A percentile compares a stretch with the other conserved stretches of the same genome.
Conservation (phyloP, 2,113 vertebrate genomes). For the Erinaceus europaeus region DNA sequence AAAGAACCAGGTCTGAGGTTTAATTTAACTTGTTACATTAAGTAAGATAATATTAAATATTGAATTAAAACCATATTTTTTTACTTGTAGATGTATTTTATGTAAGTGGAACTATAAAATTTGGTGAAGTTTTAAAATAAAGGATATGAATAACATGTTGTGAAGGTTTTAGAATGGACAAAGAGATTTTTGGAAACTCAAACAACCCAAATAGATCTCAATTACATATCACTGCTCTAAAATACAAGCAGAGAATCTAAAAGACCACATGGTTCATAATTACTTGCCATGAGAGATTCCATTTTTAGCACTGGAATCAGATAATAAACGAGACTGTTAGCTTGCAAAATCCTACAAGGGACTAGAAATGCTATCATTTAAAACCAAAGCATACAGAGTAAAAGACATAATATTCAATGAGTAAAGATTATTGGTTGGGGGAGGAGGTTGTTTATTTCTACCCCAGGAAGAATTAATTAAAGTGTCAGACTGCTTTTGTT, state of each 20-base stretch:
- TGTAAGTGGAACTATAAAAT: not conserved
- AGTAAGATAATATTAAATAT: conserved; percentile 16
- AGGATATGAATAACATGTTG: not conserved
- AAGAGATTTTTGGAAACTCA: not conserved
- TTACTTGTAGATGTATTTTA: not conserved
- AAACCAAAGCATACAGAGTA: conserved; percentile 29
- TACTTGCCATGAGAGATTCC: not conserved
- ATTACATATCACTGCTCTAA: not conserved
- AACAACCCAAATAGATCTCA: conserved; percentile 30
- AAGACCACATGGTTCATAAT: not conserved
- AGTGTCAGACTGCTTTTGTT: not conserved
- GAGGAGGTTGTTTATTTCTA: conserved; percentile 17
- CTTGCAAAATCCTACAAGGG: not conserved
- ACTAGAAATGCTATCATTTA: conserved; percentile 7
- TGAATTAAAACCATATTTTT: not conserved
- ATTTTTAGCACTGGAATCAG: conserved; percentile 16
- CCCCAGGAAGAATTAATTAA: conserved; percentile 6
- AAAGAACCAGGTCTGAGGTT: not conserved
- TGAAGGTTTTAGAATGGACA: not conserved
- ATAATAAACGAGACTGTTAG: not conserved
- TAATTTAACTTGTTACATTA: conserved; percentile 33
- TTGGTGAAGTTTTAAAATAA: conserved; percentile 16
- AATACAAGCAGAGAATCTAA: not conserved
- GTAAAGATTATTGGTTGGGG: not conserved
- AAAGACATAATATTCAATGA: not conserved